Evolutionary conservation across 1,140 invertebrate species (phyloP).

Genomic region (Anastrepha obliqua): DNA sequence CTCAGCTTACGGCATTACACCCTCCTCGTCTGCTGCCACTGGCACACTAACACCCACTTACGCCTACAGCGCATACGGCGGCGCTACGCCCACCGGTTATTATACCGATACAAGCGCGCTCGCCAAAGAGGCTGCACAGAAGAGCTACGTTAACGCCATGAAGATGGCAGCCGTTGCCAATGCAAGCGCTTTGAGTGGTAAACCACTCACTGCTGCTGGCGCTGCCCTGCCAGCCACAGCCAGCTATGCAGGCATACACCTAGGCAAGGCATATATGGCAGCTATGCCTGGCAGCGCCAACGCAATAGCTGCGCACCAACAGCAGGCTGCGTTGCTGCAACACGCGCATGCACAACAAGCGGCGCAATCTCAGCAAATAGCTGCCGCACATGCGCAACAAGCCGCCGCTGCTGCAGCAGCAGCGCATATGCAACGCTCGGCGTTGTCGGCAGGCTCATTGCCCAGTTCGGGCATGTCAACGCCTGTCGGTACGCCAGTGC

Average conservation of each 20-base stretch:
- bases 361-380: slow-evolving; percentile 63
- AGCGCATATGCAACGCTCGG: slow-evolving; percentile 42
- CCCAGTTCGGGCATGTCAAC: slow-evolving; percentile 70
- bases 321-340: slow-evolving; percentile 61
- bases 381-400: slow-evolving; percentile 59
- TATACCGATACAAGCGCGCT: slow-evolving; percentile 78
- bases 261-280: slow-evolving; percentile 79
- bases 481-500: slow-evolving; percentile 64
- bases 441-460: slow-evolving; percentile 74
- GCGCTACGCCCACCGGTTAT: slow-evolving; percentile 60
- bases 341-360: slow-evolving; percentile 62
- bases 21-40: slow-evolving; percentile 59
- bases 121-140: slow-evolving; percentile 86
- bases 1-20: slow-evolving; percentile 72
- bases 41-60: slow-evolving; percentile 54
- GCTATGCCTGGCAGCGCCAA: slow-evolving; percentile 64
- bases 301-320: slow-evolving; percentile 54
- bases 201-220: slow-evolving; percentile 60
- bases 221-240: slow-evolving; percentile 75
- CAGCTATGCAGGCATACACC: slow-evolving; percentile 86
- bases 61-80: slow-evolving; percentile 58
- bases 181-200: slow-evolving; percentile 58
- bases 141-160: slow-evolving; percentile 83
- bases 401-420: slow-evolving; percentile 60
- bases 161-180: slow-evolving; percentile 77